These are phyloP conservation scores for Columba livia DNA, from an alignment of 2,113 vertebrate species.

Conservation along the genomic window DNA sequence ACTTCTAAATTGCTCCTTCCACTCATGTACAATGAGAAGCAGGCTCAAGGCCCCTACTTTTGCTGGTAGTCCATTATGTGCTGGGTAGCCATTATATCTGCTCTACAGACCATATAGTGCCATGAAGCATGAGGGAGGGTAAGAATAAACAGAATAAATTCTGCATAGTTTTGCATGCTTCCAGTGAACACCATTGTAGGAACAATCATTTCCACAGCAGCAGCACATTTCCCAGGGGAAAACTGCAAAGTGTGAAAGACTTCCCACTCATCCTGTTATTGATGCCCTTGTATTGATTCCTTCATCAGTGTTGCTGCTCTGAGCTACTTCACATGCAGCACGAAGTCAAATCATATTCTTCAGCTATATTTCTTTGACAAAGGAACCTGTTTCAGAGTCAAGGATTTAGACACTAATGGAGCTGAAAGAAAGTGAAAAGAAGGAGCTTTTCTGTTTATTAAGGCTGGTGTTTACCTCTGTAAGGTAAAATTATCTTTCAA, in stretches of 20 bases:
- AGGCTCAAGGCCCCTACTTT: background rate
- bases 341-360: background rate
- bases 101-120: background rate
- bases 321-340: constrained; percentile 35
- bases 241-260: background rate
- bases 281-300: constrained; percentile 19
- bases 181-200: background rate
- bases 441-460: background rate
- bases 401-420: constrained; percentile 9
- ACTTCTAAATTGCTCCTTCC: background rate
- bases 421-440: background rate
- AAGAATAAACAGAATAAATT: background rate
- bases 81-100: background rate
- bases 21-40: background rate
- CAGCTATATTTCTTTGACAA: background rate
- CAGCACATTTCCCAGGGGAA: background rate
- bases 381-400: background rate
- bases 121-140: background rate
- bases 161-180: background rate
- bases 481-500: background rate
- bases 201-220: constrained; percentile 19
- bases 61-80: background rate
- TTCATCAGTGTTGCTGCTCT: background rate
- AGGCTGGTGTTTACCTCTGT: background rate
- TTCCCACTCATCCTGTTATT: constrained; percentile 31